Evolutionary conservation across 2,113 vertebrate genomes (phyloP).

Genomic region (Erythrolamprus reginae): DNA sequence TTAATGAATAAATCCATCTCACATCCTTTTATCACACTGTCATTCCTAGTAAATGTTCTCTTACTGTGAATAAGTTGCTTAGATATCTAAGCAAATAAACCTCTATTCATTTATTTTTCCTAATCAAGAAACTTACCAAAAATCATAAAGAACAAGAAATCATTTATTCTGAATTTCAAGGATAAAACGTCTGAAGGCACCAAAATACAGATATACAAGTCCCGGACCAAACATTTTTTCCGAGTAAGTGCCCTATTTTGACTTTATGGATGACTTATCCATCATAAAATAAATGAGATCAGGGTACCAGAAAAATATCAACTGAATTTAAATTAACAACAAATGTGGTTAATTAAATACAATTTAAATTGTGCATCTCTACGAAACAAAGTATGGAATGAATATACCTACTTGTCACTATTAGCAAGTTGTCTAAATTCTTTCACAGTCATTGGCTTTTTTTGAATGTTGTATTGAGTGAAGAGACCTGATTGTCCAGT

Average conservation of each 20-base stretch:
- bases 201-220: not conserved
- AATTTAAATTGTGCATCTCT: not conserved
- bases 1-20: not conserved
- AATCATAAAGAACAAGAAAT: not conserved
- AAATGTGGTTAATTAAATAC: not conserved
- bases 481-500: constrained; percentile 74
- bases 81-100: not conserved
- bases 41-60: not conserved
- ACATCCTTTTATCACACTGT: not conserved
- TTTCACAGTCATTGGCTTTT: constrained; percentile 77
- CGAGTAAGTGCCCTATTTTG: not conserved
- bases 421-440: constrained; percentile 74
- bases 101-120: not conserved
- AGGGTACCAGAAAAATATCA: not conserved
- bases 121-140: not conserved
- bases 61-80: not conserved
- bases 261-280: not conserved
- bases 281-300: not conserved
- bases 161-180: not conserved
- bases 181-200: not conserved
- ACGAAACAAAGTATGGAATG: not conserved
- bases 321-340: not conserved
- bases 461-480: constrained; percentile 76
- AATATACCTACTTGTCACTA: constrained; percentile 72
- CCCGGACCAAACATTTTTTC: not conserved